These are phyloP conservation scores for Hydraecia micacea DNA, from an alignment of 2,888 invertebrate genomes.

Conservation along the genomic window DNA sequence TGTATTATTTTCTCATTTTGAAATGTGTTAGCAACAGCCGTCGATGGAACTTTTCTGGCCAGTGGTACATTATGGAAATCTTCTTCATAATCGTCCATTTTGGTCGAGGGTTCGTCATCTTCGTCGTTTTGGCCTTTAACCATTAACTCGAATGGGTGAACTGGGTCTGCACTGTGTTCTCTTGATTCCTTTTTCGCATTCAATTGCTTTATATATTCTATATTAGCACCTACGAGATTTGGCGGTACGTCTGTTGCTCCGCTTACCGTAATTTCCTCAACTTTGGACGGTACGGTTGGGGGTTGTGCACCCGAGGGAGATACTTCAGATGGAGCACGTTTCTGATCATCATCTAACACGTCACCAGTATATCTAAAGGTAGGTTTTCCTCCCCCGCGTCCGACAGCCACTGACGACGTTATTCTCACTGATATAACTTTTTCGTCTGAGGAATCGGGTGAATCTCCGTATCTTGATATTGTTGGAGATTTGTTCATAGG, in stretches of 20 bases:
- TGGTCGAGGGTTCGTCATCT: slow-evolving; percentile 42
- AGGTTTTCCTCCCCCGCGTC: slow-evolving; percentile 82
- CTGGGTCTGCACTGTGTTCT: slow-evolving; percentile 73
- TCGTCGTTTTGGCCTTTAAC: slow-evolving; percentile 84
- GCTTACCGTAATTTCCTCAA: slow-evolving; percentile 71
- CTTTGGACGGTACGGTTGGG: slow-evolving; percentile 62
- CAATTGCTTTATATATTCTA: slow-evolving; percentile 87
- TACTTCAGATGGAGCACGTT: slow-evolving; percentile 45
- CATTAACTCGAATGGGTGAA: slow-evolving; percentile 87
- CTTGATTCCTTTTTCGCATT: slow-evolving; percentile 84
- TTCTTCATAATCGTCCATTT: slow-evolving; percentile 56
- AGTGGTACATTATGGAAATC: slow-evolving; percentile 57
- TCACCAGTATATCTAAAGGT: slow-evolving; percentile 48
- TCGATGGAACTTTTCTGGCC: slow-evolving; percentile 61
- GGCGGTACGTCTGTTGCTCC: slow-evolving; percentile 79
- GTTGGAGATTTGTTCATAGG: slow-evolving; percentile 69
- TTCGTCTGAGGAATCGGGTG: slow-evolving; percentile 77
- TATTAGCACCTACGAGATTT: slow-evolving; percentile 85
- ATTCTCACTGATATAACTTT: slow-evolving; percentile 90
- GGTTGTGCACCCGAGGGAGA: slow-evolving; percentile 46
- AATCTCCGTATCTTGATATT: slow-evolving; percentile 72
- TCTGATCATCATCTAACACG: slow-evolving; percentile 27
- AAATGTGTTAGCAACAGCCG: slow-evolving; percentile 54
- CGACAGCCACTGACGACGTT: slow-evolving; percentile 91
- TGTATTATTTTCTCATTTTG: slow-evolving; percentile 41